Evolutionary conservation across 2,888 invertebrate genomes (phyloP).

Genomic region (Drosophila vallismaia): DNA sequence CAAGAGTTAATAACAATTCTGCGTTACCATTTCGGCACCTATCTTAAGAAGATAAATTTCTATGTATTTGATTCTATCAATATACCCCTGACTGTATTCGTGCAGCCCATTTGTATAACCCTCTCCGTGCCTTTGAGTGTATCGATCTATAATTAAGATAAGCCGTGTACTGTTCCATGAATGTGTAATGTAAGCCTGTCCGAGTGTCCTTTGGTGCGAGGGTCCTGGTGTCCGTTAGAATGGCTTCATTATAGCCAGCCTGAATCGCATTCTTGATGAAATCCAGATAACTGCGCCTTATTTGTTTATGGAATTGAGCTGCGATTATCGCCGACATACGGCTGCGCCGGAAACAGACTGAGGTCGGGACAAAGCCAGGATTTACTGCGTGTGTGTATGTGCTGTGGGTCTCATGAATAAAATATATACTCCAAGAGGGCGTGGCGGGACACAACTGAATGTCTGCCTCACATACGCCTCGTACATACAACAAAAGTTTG

Average conservation of each 20-base stretch:
- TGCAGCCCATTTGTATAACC: not conserved
- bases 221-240: slow-evolving; percentile 23
- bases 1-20: too few relatives aligned
- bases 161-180: slow-evolving; percentile 22
- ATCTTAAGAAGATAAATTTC: too few relatives aligned
- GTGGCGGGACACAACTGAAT: slow-evolving; percentile 23
- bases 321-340: slow-evolving; percentile 64
- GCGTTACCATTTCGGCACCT: too few relatives aligned
- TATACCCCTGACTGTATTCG: not conserved
- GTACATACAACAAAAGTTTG: slow-evolving; percentile 46
- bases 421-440: slow-evolving; percentile 29
- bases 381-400: slow-evolving; percentile 35
- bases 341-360: slow-evolving; percentile 44
- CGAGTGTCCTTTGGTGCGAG: slow-evolving; percentile 2
- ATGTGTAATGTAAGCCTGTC: slow-evolving; percentile 8
- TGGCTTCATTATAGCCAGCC: slow-evolving; percentile 58
- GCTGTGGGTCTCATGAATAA: slow-evolving; percentile 59
- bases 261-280: slow-evolving; percentile 41
- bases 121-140: slow-evolving; percentile 36
- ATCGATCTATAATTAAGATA: slow-evolving; percentile 81
- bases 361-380: slow-evolving; percentile 15
- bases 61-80: not conserved
- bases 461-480: slow-evolving; percentile 8
- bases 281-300: slow-evolving; percentile 64
- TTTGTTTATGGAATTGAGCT: slow-evolving; percentile 79